Base-by-base conservation (phyloP, 2,113 vertebrate species). In the Planiliza haematocheilus region DNA sequence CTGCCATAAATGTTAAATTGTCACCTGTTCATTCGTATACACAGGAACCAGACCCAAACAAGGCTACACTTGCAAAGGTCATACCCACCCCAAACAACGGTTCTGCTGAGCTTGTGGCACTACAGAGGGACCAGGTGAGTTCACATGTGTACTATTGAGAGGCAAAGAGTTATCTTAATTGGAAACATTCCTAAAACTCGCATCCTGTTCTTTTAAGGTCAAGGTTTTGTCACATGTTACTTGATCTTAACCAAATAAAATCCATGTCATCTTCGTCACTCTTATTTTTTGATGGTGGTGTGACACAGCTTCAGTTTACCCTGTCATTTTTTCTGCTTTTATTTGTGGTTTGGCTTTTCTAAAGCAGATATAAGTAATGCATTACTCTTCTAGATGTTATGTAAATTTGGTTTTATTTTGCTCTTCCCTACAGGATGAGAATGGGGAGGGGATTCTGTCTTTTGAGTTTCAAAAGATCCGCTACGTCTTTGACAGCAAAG, bases 381-480 rank as follows among this genome's bases (percentile, higher is more conserved):
- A n/a, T n/a, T n/a, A n/a, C n/a, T n/a, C n/a, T 4, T 21, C 0
- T 8, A 34, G 24, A 30, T 30, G 24, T 30, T 30, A 30, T 5
- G 24, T 30, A 30, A 30, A 3, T 30, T 30, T 30, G 11, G 61
- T 0, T 11, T 17, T 70, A 14, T 58, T 5, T 48, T 61, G 7
- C 74, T 75, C n/a, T 67, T 8, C 53, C 34, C 36, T 34, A 37
- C 88, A 99, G 97, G 95, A 88, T 0, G 97, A 97, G 46, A 91
- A 95, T 0, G 93, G 94, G 1, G 91, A 89, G 3, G 92, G 91
- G 21, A 91, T 91, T 24, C 87, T 99, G 17, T 96, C 92, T 61
- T 97, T 99, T 11, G 97, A 98, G 56, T 99, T 99, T 88, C 97
- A 99, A 84, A 99, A 99, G 89, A 97, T 98, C 78, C 93, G 96